These are phyloP conservation scores for Heliothis virescens DNA, from an alignment of 1,140 invertebrate genomes.

Conservation along the genomic window DNA sequence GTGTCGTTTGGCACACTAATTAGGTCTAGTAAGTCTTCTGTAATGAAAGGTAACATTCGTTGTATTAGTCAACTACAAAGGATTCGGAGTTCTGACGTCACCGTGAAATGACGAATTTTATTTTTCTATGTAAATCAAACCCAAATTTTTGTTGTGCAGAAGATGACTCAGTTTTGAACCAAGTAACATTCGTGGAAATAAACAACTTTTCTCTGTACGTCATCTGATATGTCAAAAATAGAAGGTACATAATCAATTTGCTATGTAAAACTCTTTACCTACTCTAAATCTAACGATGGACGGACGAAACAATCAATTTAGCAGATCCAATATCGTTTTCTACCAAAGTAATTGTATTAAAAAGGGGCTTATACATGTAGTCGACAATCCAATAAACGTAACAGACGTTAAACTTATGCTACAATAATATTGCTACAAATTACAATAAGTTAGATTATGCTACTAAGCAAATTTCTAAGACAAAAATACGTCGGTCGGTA, in stretches of 20 bases:
- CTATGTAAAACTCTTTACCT: no score
- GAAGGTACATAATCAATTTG: background rate
- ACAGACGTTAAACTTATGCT: slow-evolving; percentile 20
- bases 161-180: no score
- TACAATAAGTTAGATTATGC: slow-evolving; percentile 31
- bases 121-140: no score
- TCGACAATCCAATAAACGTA: slow-evolving; percentile 15
- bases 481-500: slow-evolving; percentile 12
- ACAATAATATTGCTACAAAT: slow-evolving; percentile 41
- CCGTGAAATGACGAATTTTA: no score
- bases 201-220: background rate
- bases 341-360: slow-evolving; percentile 7
- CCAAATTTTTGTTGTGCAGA: no score
- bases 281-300: no score
- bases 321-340: background rate
- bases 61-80: no score
- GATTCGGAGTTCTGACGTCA: no score
- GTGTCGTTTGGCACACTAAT: no score
- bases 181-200: no score
- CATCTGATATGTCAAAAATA: background rate
- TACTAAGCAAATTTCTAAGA: slow-evolving; percentile 32
- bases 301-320: background rate
- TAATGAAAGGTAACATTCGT: no score
- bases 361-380: background rate
- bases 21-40: no score